A percentile compares a stretch with the other conserved stretches of the same genome.
These are phyloP conservation scores for Apeira syringaria DNA, from an alignment of 2,888 invertebrate species.

Conservation along the genomic window DNA sequence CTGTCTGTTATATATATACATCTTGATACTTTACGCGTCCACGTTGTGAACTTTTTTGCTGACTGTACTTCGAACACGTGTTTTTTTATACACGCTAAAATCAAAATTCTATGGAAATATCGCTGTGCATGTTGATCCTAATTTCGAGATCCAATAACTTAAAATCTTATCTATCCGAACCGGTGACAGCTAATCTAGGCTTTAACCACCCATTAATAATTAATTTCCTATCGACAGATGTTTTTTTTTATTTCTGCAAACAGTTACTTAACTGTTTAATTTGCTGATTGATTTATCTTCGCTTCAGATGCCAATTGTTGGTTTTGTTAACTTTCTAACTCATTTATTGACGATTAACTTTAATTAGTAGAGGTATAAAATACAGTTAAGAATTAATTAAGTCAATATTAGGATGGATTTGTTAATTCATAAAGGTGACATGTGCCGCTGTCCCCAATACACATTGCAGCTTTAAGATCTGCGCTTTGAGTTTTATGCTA, in stretches of 20 bases:
- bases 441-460: neutral
- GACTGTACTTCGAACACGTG: too few species aligned
- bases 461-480: too few species aligned
- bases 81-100: too few species aligned
- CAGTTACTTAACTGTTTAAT: slow-evolving; percentile 28
- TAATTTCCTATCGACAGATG: slow-evolving; percentile 17
- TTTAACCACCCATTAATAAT: slow-evolving; percentile 19
- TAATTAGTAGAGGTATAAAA: slow-evolving; percentile 16
- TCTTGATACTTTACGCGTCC: too few species aligned
- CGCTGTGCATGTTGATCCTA: slow-evolving; percentile 6
- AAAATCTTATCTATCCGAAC: slow-evolving; percentile 12
- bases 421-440: neutral
- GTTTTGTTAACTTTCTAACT: slow-evolving; percentile 18
- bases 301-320: slow-evolving; percentile 10
- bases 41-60: too few species aligned
- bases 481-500: too few species aligned
- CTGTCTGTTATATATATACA: too few species aligned
- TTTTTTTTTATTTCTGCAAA: slow-evolving; percentile 22
- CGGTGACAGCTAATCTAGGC: slow-evolving; percentile 15
- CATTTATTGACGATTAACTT: slow-evolving; percentile 14
- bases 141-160: slow-evolving; percentile 13
- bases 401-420: too few species aligned
- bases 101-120: too few species aligned
- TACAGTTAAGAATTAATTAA: slow-evolving; percentile 7
- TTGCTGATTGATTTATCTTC: slow-evolving; percentile 17